Conservation (phyloP, 2,113 vertebrate species). For the Pao palembangensis region DNA sequence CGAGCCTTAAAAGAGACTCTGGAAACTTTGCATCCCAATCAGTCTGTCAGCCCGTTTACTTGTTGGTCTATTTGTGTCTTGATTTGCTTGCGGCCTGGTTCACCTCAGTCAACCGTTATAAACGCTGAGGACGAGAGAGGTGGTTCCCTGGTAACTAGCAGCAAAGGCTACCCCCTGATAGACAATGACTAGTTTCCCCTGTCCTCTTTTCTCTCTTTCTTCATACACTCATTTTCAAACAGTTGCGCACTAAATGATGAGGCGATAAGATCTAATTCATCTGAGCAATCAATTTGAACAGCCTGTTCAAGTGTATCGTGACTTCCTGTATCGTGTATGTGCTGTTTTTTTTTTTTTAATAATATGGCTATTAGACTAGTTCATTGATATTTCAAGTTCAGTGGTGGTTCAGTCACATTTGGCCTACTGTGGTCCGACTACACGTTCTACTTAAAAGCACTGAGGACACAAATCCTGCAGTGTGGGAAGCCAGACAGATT, state of each 20-base stretch:
- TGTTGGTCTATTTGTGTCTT: constrained; percentile 13
- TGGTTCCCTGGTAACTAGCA: constrained; percentile 4
- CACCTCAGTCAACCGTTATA: constrained; percentile 18
- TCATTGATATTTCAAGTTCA: constrained; percentile 46
- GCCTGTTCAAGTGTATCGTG: background rate
- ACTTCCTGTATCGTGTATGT: background rate
- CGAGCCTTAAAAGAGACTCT: constrained; percentile 11
- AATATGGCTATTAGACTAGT: constrained; percentile 34
- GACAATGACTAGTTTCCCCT: background rate
- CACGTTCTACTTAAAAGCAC: constrained; percentile 7
- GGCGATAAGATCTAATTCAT: no score
- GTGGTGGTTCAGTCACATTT: constrained; percentile 14
- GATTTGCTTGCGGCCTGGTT: constrained; percentile 13
- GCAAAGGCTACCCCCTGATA: background rate
- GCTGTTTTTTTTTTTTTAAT: constrained; percentile 1
- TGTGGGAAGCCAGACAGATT: constrained; percentile 21
- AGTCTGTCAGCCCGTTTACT: constrained; percentile 27
- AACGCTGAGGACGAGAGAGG: constrained; percentile 9
- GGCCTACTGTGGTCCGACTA: background rate
- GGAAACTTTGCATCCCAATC: constrained; percentile 16
- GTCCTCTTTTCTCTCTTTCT: constrained; percentile 6
- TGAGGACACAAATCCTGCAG: constrained; percentile 6
- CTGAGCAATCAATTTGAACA: no score
- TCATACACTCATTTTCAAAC: no score
- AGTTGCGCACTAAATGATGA: no score